phyloP scores from a whole-genome alignment of 2,113 vertebrate genomes.

The Rousettus leschenaultii region DNA sequence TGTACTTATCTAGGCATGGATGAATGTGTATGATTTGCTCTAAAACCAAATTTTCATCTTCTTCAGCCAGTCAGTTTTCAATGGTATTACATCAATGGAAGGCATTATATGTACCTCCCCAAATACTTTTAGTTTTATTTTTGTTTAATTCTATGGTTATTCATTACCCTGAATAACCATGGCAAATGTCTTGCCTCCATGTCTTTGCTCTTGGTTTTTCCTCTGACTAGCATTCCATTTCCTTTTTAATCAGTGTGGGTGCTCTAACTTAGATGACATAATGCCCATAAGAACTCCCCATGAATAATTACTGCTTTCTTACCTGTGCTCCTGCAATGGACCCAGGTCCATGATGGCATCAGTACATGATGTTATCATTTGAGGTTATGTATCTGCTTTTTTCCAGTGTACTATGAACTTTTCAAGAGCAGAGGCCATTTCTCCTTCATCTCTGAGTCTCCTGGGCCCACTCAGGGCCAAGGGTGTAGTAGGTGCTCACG shows the following conservation, averaged over 20 bases:
- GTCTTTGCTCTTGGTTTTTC: background rate
- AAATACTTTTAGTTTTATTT: background rate
- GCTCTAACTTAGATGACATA: background rate
- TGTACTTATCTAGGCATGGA: background rate
- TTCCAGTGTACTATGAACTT: background rate
- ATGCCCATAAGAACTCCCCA: background rate
- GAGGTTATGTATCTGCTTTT: background rate
- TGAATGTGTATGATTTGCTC: background rate
- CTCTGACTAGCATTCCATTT: background rate
- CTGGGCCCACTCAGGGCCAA: background rate
- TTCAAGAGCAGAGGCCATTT: background rate
- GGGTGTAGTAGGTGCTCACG: background rate
- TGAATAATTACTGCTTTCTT: background rate
- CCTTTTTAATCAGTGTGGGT: background rate
- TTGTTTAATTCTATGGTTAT: background rate
- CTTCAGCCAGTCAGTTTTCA: background rate
- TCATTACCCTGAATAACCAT: background rate
- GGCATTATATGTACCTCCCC: background rate
- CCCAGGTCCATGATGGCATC: background rate
- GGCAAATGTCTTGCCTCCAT: background rate
- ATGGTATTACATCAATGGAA: background rate
- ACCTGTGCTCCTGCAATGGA: background rate
- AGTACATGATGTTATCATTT: background rate
- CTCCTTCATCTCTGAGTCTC: background rate
- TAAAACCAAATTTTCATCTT: background rate